phyloP scores from a whole-genome alignment of 92 coral and sea anemone species.

The Zoanthus sansibaricus region DNA sequence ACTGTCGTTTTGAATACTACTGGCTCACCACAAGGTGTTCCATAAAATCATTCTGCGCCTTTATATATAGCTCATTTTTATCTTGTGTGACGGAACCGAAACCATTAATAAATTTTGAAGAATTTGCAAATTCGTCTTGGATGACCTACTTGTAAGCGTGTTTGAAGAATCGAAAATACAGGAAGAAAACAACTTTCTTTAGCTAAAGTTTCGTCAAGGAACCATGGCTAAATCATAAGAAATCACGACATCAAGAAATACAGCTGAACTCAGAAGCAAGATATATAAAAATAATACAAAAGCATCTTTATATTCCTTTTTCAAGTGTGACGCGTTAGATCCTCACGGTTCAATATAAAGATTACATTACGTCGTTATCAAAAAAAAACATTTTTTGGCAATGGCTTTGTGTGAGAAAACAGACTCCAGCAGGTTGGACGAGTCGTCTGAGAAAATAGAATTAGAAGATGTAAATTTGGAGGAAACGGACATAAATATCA shows the following conservation, averaged over 20 bases:
- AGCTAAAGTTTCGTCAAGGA: too few relatives aligned
- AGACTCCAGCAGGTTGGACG: neutral
- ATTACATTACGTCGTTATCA: too few relatives aligned
- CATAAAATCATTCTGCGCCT: neutral
- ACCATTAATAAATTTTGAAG: neutral
- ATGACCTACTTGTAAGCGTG: too few relatives aligned
- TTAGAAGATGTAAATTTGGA: neutral
- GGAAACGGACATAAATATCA: neutral
- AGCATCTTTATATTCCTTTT: too few relatives aligned
- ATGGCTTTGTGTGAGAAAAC: conserved; percentile 30
- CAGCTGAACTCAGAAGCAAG: too few relatives aligned
- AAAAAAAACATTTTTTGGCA: neutral
- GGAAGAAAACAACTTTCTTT: too few relatives aligned
- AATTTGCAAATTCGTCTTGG: neutral
- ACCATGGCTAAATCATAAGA: too few relatives aligned
- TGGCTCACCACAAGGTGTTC: neutral
- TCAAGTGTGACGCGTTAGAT: too few relatives aligned
- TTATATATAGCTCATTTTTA: neutral
- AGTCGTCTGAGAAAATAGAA: conserved; percentile 25
- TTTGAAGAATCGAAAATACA: too few relatives aligned
- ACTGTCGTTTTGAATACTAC: neutral
- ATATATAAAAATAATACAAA: too few relatives aligned
- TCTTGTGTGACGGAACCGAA: neutral
- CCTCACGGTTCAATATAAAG: too few relatives aligned
- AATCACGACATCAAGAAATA: too few relatives aligned